Evolutionary conservation across 2,113 vertebrate species (phyloP), one percentile per base, ranked within the genome.

Genomic region (Tonatia bakeri): DNA sequence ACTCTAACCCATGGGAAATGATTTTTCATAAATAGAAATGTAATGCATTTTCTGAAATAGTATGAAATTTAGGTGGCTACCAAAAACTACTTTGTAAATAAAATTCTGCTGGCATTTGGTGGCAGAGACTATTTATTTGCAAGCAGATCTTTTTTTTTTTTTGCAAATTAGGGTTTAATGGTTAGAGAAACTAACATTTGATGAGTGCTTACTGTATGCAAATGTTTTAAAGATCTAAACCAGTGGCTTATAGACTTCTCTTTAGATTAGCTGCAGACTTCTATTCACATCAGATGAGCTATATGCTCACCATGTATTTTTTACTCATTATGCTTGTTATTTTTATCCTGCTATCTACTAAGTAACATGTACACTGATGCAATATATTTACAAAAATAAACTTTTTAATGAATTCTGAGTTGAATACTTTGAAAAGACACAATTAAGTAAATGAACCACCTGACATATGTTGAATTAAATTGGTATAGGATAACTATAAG

Each of bases 21-120:
- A 59, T 96, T 96, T 96, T 97, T 95, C 50, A 89, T 80, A 96
- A 94, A 92, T 69, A 92, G 81, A 80, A 92, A 93, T 76, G 67
- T 72, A 92, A 95, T 85, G 33, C 61, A 91, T 96, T 97, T 97
- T 93, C 72, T 86, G 43, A 91, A 95, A 88, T 85, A 43, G 28
- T 93, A 85, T 88, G n/a, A 90, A 92, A 86, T 76, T 40, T 83
- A 95, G 61, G 75, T 88, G 91, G 67, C 73, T 72, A 94, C 94
- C 91, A 89, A 82, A 86, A 72, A 47, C 24, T 73, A 69, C 77
- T 94, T 90, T 88, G 73, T 88, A 90, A 88, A 95, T 89, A 95
- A 95, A 93, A 95, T 88, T 83, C 50, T 47, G 22, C 54, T 87
- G 19, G 20, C 88, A 79, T 83, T 88, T 79, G 70, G 12, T 54